These are phyloP conservation scores for Campoplex nolae DNA, from an alignment of 2,888 invertebrate species.

Conservation along the genomic window DNA sequence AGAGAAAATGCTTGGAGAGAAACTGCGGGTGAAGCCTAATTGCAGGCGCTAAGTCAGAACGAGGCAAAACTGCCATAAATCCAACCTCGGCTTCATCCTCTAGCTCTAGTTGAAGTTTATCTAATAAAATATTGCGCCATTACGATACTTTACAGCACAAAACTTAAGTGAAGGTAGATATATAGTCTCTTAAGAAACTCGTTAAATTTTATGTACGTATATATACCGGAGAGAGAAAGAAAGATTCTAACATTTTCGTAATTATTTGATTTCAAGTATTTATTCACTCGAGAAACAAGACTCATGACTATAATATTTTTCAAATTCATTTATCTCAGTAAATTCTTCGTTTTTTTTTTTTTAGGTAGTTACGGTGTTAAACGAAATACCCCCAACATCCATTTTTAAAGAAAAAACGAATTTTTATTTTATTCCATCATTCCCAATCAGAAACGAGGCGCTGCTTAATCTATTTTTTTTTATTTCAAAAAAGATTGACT, in stretches of 20 bases:
- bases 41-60: conserved; percentile 53
- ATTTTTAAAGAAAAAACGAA: not conserved
- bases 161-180: conserved; percentile 9
- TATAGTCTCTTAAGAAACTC: conserved; percentile 33
- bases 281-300: not conserved
- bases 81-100: conserved; percentile 30
- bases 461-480: too few relatives aligned
- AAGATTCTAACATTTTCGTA: conserved; percentile 13
- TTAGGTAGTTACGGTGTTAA: not conserved
- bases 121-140: conserved; percentile 43
- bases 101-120: conserved; percentile 50
- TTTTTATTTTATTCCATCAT: too few relatives aligned
- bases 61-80: conserved; percentile 55
- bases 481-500: too few relatives aligned
- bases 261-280: not conserved
- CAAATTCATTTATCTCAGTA: not conserved
- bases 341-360: not conserved
- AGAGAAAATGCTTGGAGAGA: conserved; percentile 32
- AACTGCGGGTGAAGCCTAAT: conserved; percentile 55
- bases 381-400: not conserved
- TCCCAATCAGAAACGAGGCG: too few relatives aligned
- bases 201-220: conserved; percentile 45
- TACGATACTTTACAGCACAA: conserved; percentile 4
- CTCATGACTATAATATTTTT: not conserved
- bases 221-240: not conserved